Evolutionary conservation across 2,888 invertebrate species (phyloP), one percentile per base, ranked within the genome.

Genomic region (Platynereis dumerilii): DNA sequence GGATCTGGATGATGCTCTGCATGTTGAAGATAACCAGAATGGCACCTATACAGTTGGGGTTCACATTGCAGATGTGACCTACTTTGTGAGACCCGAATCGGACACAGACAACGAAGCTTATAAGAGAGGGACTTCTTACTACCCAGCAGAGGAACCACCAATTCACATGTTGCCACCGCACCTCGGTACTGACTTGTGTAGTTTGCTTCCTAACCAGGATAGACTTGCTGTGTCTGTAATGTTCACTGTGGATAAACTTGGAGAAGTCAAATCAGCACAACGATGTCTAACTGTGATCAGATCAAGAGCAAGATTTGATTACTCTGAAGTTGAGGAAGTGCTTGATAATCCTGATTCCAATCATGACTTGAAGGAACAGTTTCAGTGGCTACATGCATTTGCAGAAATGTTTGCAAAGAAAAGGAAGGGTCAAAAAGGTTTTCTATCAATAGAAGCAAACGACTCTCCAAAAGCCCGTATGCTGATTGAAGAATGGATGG

Each of bases 271-370:
- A 17, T 24, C 52, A 52, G n/a, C 7, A 10, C 5, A 52, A 52
- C 22, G 24, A 55, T 17, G 22, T 27, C n/a, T 15, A 17, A 58
- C 44, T 44, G 44, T 44, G 26, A 27, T 17, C 26, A 24, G 2
- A 27, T 45, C 58, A 3, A 12, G 5, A 10, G 15, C 2, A 15
- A 39, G 20, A 92, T 91, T 0, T 89, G 89, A 72, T 96, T 92
- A 80, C 91, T 91, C 79, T 96, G 96, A 83, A 94, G 94, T 73
- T 12, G 58, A 64, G 28, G 39, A 17, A 42, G 24, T 45, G 20
- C 28, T 55, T 2, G 55, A 55, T 7, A 22, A n/a, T 24, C 55
- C 15, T 55, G 26, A 24, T 5, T 3, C n/a, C 55, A 52, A 52
- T 7, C 5, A 24, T 20, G 28, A 56, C 5, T 34, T 5, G 34